Conservation (phyloP, 2,797 vertebrate species). For the Urophycis tenuis region DNA sequence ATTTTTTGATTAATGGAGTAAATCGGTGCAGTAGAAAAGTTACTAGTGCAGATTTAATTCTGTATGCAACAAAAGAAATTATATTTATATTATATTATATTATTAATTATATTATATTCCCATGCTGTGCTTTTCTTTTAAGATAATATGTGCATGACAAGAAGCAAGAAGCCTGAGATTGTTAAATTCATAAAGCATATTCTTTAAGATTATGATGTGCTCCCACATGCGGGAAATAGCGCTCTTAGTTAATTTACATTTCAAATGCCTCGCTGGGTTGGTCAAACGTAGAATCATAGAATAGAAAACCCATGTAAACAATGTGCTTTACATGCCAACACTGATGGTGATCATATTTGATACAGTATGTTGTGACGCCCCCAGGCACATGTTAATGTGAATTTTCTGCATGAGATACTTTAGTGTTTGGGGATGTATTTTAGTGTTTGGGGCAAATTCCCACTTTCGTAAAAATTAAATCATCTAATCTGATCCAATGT, state of each 20-base stretch:
- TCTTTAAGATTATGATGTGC: conserved; percentile 1
- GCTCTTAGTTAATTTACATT: neutral
- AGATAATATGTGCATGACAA: neutral
- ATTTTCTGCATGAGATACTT: neutral
- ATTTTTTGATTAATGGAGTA: neutral
- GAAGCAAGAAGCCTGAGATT: neutral
- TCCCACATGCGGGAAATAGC: neutral
- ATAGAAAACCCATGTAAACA: neutral
- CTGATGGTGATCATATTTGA: neutral
- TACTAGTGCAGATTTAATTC: neutral
- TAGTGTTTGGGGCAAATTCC: neutral
- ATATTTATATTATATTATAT: no score
- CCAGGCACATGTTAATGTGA: neutral
- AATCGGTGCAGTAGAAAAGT: neutral
- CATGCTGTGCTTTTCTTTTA: neutral
- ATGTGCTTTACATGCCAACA: neutral
- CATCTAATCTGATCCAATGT: neutral
- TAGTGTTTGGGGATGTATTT: neutral
- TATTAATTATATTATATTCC: no score
- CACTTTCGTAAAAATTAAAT: neutral
- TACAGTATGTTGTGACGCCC: neutral
- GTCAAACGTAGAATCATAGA: neutral
- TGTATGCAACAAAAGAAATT: neutral
- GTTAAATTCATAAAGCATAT: neutral
- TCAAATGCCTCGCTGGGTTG: neutral